A percentile compares a stretch with the other conserved stretches of the same genome.
Evolutionary conservation across 2,113 vertebrate genomes (phyloP).

Genomic region (Salvelinus alpinus): DNA sequence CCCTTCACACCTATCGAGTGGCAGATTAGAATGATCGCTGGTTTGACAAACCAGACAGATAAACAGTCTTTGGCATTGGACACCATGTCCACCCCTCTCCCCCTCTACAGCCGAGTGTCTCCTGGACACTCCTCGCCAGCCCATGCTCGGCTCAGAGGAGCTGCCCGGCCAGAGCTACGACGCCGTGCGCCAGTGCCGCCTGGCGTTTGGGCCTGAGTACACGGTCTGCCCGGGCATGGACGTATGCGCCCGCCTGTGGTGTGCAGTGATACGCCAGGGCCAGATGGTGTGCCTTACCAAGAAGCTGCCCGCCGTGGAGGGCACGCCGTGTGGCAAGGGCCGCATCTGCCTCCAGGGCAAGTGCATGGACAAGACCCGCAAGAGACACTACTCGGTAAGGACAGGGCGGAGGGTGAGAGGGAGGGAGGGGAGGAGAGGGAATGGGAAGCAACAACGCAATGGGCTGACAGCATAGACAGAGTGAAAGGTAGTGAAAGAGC

Average conservation of each 20-base stretch:
- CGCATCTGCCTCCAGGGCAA: conserved; percentile 97
- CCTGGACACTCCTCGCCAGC: conserved; percentile 84
- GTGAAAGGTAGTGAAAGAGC: background rate
- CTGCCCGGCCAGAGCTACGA: conserved; percentile 96
- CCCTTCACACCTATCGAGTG: background rate
- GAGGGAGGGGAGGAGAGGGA: background rate
- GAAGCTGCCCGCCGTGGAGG: conserved; percentile 94
- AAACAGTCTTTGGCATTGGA: background rate
- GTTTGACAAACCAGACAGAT: background rate
- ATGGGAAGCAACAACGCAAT: no score
- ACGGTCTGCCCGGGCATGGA: conserved; percentile 97
- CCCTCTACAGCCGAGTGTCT: conserved; percentile 88
- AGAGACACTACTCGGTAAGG: conserved; percentile 93
- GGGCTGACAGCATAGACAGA: no score
- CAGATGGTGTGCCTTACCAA: conserved; percentile 99
- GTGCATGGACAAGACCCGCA: conserved; percentile 98
- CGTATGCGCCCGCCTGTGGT: conserved; percentile 95
- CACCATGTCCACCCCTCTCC: background rate
- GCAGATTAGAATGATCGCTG: background rate
- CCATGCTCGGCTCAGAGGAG: conserved; percentile 86
- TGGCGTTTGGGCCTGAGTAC: conserved; percentile 93
- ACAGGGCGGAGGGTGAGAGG: background rate
- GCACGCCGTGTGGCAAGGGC: conserved; percentile 94
- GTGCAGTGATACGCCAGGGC: conserved; percentile 92
- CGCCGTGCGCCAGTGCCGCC: conserved; percentile 92